Evolutionary conservation across 2,113 vertebrate genomes (phyloP).

Genomic region (Ia io): DNA sequence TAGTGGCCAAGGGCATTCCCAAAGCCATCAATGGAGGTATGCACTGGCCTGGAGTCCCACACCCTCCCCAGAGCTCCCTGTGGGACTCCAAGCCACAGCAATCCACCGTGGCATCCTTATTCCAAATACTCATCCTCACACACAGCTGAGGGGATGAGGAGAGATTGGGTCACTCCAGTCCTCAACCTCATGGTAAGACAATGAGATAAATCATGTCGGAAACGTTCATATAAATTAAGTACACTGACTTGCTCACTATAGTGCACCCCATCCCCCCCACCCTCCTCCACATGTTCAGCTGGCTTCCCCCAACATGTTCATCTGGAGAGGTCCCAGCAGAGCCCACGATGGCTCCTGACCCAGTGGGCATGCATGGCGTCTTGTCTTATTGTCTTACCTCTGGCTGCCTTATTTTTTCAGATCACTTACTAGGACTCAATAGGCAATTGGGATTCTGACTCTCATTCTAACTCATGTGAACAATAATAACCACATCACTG

Average conservation of each 20-base stretch:
- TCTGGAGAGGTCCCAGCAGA: neutral
- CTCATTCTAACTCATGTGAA: neutral
- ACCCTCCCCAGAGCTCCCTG: neutral
- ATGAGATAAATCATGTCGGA: neutral
- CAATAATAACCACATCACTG: neutral
- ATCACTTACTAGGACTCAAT: neutral
- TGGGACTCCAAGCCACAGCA: neutral
- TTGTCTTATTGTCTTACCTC: neutral
- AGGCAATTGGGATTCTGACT: neutral
- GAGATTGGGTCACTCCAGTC: neutral
- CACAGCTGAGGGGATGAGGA: neutral
- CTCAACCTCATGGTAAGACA: neutral
- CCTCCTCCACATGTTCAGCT: neutral
- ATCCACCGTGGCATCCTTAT: neutral
- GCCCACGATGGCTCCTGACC: neutral
- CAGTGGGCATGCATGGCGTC: neutral
- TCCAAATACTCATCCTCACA: neutral
- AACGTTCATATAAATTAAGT: neutral
- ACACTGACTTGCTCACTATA: neutral
- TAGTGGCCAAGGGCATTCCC: neutral
- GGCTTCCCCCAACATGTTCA: no score
- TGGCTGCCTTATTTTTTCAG: neutral
- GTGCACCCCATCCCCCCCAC: fast-evolving
- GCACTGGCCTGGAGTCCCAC: neutral
- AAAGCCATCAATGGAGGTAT: neutral